Evolutionary conservation across 2,797 vertebrate genomes (phyloP), one percentile per base, ranked within the genome.

Genomic region (Gila robusta): DNA sequence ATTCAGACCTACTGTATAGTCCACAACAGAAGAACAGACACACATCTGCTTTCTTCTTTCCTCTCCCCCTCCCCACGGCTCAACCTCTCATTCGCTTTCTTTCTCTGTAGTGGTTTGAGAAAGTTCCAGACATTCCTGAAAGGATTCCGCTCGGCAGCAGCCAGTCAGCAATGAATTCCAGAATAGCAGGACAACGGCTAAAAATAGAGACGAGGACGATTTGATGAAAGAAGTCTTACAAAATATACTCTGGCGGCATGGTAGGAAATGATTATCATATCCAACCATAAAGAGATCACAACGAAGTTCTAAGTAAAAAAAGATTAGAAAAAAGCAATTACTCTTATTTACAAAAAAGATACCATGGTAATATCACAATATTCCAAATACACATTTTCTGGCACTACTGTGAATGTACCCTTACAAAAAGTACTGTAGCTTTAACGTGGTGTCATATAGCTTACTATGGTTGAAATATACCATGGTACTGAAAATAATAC

Each of bases 161-260:
- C 96, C 95, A 97, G 97, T 96, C 95, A 93, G 96, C 96, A 97
- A 96, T 94, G 94, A 96, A 97, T 97, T 97, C 97, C 97, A 97
- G 96, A 96, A 97, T 97, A 97, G 97, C 96, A 97, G 97, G 90
- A 92, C 92, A 91, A 91, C 88, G 90, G 95, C 97, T 98, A 96
- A 96, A 95, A 95, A 95, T 94, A 96, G 93, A 89, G 83, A 83
- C 26, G 3, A 72, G 83, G 52, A 84, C 28, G 59, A 64, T 62
- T 79, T 79, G 52, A 74, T 77, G 32, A 70, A 77, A 73, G 12
- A 78, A 47, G 28, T 69, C 28, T 70, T 54, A 21, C 3, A 62
- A 44, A 28, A 56, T 35, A 56, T 84, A 54, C 73, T 69, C 17
- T n/a, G 74, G 12, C 5, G 26, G 76, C 26, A 47, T 62, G 66